A percentile compares a stretch with the other conserved stretches of the same genome.
phyloP scores from a whole-genome alignment of 2,797 vertebrate species.

The Falco columbarius region DNA sequence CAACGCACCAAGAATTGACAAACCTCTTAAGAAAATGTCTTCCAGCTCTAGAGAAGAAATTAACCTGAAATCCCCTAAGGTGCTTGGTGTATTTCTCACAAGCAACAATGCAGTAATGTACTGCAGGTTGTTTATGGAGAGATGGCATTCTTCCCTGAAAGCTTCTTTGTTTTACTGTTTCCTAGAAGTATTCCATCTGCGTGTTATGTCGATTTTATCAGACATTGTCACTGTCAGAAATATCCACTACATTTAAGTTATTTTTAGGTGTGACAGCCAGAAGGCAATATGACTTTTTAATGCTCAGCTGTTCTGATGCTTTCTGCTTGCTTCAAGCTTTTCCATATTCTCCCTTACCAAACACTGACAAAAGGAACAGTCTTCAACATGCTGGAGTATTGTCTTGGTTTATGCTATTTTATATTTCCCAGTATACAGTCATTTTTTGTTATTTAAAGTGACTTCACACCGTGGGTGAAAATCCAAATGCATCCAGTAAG shows the following conservation, averaged over 20 bases:
- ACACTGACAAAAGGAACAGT: not conserved
- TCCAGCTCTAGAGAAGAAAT: not conserved
- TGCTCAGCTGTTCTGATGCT: not conserved
- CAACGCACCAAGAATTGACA: not conserved
- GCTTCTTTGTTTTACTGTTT: not conserved
- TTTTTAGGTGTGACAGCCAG: not conserved
- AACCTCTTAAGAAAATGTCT: not conserved
- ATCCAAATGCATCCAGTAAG: not conserved
- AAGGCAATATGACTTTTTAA: slow-evolving; percentile 2
- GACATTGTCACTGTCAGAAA: not conserved
- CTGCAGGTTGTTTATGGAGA: not conserved
- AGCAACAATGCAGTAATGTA: not conserved
- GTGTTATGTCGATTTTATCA: not conserved
- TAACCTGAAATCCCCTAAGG: not conserved
- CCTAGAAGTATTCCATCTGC: slow-evolving; percentile 16
- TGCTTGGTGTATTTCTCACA: not conserved
- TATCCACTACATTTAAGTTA: not conserved
- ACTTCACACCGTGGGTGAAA: not conserved
- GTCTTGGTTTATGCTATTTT: not conserved
- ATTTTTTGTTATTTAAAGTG: not conserved
- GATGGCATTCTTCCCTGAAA: not conserved
- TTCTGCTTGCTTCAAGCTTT: not conserved
- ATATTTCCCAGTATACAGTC: not conserved
- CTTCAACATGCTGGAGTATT: not conserved
- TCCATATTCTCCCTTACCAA: not conserved